Percentiles rank a stretch among this genome's conserved stretches.
Conservation (phyloP, 2,888 invertebrate species). For the Nephrotoma guestfalica region DNA sequence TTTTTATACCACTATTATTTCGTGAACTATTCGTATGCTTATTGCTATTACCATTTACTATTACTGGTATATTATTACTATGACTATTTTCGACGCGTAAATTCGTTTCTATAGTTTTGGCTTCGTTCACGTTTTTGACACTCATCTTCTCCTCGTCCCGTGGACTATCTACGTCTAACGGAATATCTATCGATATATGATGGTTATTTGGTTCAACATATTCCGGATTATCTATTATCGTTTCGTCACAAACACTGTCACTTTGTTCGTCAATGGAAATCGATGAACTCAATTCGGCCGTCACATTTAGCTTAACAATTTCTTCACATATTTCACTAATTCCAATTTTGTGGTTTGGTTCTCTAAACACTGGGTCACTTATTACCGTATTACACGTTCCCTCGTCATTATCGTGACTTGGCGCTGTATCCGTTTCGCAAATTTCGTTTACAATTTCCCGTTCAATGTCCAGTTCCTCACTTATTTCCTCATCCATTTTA, state of each 20-base stretch:
- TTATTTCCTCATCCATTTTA: neutral
- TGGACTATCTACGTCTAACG: neutral
- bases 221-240: neutral
- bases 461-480: neutral
- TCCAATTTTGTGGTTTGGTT: neutral
- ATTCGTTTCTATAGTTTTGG: neutral
- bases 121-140: neutral
- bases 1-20: neutral
- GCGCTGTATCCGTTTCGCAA: neutral
- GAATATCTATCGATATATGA: neutral
- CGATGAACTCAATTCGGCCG: neutral
- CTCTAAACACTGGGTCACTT: neutral
- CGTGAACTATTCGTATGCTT: neutral
- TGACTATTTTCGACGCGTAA: neutral
- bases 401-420: neutral
- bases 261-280: slow-evolving; percentile 15
- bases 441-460: neutral
- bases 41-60: neutral
- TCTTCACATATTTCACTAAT: slow-evolving; percentile 26
- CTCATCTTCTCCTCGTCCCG: neutral
- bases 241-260: neutral
- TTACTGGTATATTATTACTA: neutral
- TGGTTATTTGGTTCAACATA: neutral
- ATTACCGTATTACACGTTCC: neutral
- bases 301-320: slow-evolving; percentile 18